Evolutionary conservation across 2,113 vertebrate species (phyloP).

Genomic region (Mormyrus lacerda): DNA sequence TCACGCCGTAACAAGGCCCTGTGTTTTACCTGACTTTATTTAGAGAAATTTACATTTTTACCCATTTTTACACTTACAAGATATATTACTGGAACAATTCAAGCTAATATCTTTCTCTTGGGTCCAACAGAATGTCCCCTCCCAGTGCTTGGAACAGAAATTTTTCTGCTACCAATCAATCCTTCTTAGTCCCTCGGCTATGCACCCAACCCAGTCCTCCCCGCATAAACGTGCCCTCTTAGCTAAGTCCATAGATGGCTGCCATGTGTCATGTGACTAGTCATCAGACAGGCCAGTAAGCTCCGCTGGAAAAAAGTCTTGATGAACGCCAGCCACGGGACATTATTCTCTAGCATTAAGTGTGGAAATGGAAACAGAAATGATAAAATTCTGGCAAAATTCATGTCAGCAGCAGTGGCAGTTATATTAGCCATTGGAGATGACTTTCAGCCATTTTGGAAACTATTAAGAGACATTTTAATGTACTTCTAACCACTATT

Average conservation of each 20-base stretch:
- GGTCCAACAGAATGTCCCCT: not conserved
- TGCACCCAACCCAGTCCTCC: not conserved
- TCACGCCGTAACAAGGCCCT: not conserved
- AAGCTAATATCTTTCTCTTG: not conserved
- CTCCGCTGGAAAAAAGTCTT: not conserved
- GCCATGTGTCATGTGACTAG: not conserved
- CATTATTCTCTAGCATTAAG: not conserved
- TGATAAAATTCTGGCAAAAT: not conserved
- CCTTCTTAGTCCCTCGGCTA: not conserved
- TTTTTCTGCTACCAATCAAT: not conserved
- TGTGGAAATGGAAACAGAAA: constrained; percentile 4
- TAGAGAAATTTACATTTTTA: not conserved
- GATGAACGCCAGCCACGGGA: not conserved
- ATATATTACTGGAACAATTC: not conserved
- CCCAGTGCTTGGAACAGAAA: not conserved
- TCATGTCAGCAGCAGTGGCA: not conserved
- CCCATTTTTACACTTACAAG: not conserved
- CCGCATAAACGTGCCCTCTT: not conserved
- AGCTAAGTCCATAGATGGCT: not conserved
- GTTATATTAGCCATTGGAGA: constrained; percentile 1
- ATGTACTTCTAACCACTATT: not conserved
- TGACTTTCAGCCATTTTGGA: not conserved
- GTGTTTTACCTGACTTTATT: not conserved
- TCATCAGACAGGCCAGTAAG: not conserved
- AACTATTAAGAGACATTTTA: not conserved